These are phyloP conservation scores for Lathronympha strigana DNA, from an alignment of 2,888 invertebrate species.

Conservation along the genomic window DNA sequence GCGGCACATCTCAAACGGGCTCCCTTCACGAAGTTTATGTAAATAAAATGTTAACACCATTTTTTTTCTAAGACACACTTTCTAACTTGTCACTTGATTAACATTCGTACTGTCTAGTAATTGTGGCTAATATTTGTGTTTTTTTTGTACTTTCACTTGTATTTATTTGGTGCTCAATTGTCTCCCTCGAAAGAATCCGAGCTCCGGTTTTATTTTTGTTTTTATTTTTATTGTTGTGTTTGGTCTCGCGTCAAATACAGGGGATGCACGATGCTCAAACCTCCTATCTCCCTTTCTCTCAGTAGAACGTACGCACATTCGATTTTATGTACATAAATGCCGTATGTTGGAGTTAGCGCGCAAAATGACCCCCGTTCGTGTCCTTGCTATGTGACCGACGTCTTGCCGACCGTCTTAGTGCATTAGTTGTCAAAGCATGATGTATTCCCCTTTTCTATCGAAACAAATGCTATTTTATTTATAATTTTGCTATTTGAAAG, in stretches of 20 bases:
- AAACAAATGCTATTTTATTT: slow-evolving; percentile 55
- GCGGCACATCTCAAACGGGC: slow-evolving; percentile 58
- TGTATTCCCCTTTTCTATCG: slow-evolving; percentile 62
- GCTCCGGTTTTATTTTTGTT: slow-evolving; percentile 65
- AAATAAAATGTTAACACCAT: slow-evolving; percentile 62
- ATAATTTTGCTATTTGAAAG: slow-evolving; percentile 60
- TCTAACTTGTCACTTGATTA: slow-evolving; percentile 72
- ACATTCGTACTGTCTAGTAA: slow-evolving; percentile 72
- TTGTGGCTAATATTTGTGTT: slow-evolving; percentile 49
- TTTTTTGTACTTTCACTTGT: slow-evolving; percentile 54
- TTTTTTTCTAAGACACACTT: slow-evolving; percentile 64
- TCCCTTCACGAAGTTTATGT: slow-evolving; percentile 51
- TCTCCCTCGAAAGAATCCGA: slow-evolving; percentile 81
- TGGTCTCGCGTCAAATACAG: slow-evolving; percentile 77
- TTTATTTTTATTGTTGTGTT: slow-evolving; percentile 62
- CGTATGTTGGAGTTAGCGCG: slow-evolving; percentile 36
- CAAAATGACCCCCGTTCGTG: slow-evolving; percentile 35
- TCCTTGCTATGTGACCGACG: slow-evolving; percentile 43
- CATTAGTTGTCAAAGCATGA: slow-evolving; percentile 67
- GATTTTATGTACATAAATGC: slow-evolving; percentile 45
- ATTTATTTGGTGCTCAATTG: slow-evolving; percentile 67
- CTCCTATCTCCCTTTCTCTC: slow-evolving; percentile 70
- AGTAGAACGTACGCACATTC: slow-evolving; percentile 54
- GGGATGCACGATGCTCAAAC: slow-evolving; percentile 83
- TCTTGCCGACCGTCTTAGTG: slow-evolving; percentile 50